A percentile compares a stretch with the other conserved stretches of the same genome.
phyloP scores from a whole-genome alignment of 2,113 vertebrate species.

The Podarcis raffonei region DNA sequence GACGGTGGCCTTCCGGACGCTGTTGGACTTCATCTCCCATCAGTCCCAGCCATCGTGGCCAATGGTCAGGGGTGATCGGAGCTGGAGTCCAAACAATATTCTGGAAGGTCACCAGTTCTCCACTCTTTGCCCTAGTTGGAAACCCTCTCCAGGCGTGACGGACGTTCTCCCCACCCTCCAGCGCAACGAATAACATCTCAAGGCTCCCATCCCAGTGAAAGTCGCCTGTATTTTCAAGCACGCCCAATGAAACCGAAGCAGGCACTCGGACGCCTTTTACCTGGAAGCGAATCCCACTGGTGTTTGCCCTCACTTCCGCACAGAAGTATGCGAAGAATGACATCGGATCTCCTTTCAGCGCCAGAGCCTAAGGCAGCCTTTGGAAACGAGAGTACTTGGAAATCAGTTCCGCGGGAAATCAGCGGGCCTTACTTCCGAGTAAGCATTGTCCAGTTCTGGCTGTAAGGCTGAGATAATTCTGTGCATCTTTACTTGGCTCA shows the following conservation, averaged over 20 bases:
- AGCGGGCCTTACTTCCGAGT: neutral
- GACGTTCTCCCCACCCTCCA: neutral
- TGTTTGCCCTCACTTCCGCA: neutral
- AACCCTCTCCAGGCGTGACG: neutral
- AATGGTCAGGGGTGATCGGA: neutral
- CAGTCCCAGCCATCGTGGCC: neutral
- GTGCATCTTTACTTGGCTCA: neutral
- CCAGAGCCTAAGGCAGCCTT: neutral
- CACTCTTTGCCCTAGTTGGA: neutral
- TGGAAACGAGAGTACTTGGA: neutral
- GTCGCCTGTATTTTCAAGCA: neutral
- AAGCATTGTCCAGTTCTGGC: neutral
- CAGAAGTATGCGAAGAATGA: too few relatives aligned
- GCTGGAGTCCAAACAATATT: neutral
- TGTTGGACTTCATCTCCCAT: neutral
- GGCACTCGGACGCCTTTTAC: neutral
- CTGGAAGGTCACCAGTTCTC: neutral
- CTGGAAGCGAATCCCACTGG: neutral
- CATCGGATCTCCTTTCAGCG: neutral
- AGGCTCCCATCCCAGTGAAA: neutral
- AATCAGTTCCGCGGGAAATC: neutral
- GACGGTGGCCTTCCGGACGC: neutral
- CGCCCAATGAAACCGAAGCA: neutral
- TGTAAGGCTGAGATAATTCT: neutral
- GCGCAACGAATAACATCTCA: too few relatives aligned